Base-by-base conservation (phyloP, 2,888 invertebrate genomes). In the Furcula furcula region DNA sequence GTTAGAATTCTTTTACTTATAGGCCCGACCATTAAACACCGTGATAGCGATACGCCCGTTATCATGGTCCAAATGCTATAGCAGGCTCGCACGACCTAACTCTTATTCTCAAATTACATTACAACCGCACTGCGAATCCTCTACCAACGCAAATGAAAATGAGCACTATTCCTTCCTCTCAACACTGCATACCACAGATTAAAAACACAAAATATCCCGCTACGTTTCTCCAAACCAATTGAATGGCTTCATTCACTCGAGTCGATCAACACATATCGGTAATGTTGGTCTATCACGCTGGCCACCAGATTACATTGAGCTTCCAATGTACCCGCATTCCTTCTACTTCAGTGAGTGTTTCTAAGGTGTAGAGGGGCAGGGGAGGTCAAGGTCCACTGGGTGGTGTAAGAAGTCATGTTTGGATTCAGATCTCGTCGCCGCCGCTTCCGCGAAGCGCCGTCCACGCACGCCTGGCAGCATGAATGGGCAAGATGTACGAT, bases 161-260 rank as follows among this genome's bases (percentile, higher is more conserved):
- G 18, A 18, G 7, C 21, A n/a, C 7, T 3, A 21, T 9, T n/a
- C 21, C 4, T 21, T 21, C 9, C 21, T 3, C 4, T 12, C 9
- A 21, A 10, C n/a, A 20, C 41, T 36, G 27, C 34, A 31, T 34
- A 22, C 32, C 19, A 29, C 33, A 29, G 22, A 31, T 39, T 32
- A 44, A 46, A 31, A 49, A 51, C 55, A 49, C 38, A 46, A 47
- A 55, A 55, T 54, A 54, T 46, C 53, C 49, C 47, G 49, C 36
- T 42, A 36, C 36, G 47, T 35, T 66, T 65, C 65, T 43, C 31
- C 46, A 65, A 64, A 66, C 32, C 53, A 46, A 56, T 55, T 65
- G 55, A 67, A 67, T 67, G 65, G 58, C 34, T 66, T 60, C 67
- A 67, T 67, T 66, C 65, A 67, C 48, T 51, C 37, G 18, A 14